Evolutionary conservation across 2,888 invertebrate species (phyloP).

Genomic region (Protodeltote pygarga): DNA sequence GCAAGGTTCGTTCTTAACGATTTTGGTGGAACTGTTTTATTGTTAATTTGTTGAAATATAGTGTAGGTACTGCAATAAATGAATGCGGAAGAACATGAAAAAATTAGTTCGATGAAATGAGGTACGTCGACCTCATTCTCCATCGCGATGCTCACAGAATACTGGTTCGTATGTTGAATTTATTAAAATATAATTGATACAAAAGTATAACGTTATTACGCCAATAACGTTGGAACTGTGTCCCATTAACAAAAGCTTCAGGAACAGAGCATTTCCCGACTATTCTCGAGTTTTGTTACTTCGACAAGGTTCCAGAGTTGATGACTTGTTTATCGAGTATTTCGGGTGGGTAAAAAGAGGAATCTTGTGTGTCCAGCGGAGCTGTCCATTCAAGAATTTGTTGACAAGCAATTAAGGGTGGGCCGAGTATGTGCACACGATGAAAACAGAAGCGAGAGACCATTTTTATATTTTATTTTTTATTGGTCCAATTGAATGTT

Average conservation of each 20-base stretch:
- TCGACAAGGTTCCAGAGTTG: slow-evolving; percentile 61
- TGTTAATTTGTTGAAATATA: slow-evolving; percentile 9
- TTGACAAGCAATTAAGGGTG: slow-evolving; percentile 81
- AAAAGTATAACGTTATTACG: slow-evolving; percentile 55
- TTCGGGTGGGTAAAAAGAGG: slow-evolving; percentile 69
- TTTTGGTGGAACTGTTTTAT: slow-evolving; percentile 2
- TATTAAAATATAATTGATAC: slow-evolving; percentile 63
- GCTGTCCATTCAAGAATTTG: slow-evolving; percentile 80
- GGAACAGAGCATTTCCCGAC: slow-evolving; percentile 33
- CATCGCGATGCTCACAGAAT: slow-evolving; percentile 36
- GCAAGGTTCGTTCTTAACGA: not conserved
- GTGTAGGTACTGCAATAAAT: not conserved
- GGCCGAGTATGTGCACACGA: slow-evolving; percentile 51
- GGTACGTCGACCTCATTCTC: too few relatives aligned
- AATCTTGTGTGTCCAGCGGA: slow-evolving; percentile 69
- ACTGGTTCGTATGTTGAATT: slow-evolving; percentile 51
- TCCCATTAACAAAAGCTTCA: slow-evolving; percentile 38
- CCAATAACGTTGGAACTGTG: slow-evolving; percentile 52
- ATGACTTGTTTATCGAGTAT: slow-evolving; percentile 76
- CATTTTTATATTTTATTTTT: slow-evolving; percentile 52
- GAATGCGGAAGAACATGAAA: slow-evolving; percentile 28
- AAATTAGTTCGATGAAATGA: slow-evolving; percentile 38
- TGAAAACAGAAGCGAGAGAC: slow-evolving; percentile 53
- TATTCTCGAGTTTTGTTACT: slow-evolving; percentile 43
- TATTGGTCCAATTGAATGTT: slow-evolving; percentile 52